Conservation (phyloP, 2,797 vertebrate species). For the Otolemur crassicaudatus region DNA sequence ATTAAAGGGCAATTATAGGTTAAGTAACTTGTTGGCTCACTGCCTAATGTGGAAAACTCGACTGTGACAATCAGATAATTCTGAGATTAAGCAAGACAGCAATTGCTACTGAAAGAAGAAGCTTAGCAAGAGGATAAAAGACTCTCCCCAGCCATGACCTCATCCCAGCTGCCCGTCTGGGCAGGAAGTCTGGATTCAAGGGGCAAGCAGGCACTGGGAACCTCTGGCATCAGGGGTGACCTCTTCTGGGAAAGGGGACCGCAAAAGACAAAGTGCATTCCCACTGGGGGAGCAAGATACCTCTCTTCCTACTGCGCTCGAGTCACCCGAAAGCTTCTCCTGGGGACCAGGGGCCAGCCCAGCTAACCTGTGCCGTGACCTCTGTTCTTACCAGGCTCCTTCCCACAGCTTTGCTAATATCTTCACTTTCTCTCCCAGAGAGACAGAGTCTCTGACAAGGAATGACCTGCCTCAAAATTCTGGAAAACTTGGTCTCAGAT, state of each 20-base stretch:
- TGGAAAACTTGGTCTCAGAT: neutral
- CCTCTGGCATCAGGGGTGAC: neutral
- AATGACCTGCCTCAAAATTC: neutral
- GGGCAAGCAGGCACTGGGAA: conserved; percentile 64
- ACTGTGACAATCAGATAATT: conserved; percentile 82
- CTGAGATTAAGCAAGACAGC: conserved; percentile 72
- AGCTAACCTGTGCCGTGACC: neutral
- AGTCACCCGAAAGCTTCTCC: neutral
- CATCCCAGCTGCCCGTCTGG: conserved; percentile 72
- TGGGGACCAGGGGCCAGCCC: neutral
- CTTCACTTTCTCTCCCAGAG: neutral
- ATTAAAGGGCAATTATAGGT: conserved; percentile 85
- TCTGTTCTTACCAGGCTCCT: neutral
- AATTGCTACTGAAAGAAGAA: conserved; percentile 68
- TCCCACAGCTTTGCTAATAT: neutral
- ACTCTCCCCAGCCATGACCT: conserved; percentile 64
- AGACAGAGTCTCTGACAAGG: neutral
- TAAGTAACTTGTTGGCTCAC: conserved; percentile 82
- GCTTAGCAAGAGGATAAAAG: conserved; percentile 68
- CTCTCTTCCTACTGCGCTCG: neutral
- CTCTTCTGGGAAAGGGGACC: conserved; percentile 68
- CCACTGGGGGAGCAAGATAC: neutral
- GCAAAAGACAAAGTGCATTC: neutral
- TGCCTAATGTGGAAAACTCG: conserved; percentile 78
- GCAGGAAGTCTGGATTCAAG: conserved; percentile 38